Percentiles rank a stretch among this genome's conserved stretches.
Conservation (phyloP, 2,113 vertebrate genomes). For the Hemicordylus capensis region DNA sequence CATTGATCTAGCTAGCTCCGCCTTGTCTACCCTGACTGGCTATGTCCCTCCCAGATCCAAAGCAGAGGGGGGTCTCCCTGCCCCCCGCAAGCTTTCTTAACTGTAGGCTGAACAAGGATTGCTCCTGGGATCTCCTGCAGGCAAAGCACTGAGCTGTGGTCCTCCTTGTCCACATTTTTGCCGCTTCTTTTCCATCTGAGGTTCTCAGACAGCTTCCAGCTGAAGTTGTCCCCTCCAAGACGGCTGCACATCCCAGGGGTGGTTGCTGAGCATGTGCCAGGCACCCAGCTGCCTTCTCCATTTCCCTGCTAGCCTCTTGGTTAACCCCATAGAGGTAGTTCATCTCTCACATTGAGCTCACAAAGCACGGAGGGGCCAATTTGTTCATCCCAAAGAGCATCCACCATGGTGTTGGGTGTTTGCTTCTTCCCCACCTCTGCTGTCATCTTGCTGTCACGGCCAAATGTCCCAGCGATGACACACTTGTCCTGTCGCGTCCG, state of each 20-base stretch:
- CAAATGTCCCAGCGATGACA: slow-evolving; percentile 44
- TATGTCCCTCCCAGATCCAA: no score
- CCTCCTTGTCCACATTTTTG: no score
- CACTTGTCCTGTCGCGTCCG: slow-evolving; percentile 11
- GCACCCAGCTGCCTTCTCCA: neutral
- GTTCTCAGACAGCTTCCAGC: no score
- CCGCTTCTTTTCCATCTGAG: neutral
- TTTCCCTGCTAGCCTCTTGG: neutral
- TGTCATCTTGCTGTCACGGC: slow-evolving; percentile 3
- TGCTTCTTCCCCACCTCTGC: neutral
- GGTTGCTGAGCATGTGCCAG: neutral
- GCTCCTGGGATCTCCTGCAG: no score
- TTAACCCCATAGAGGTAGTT: neutral
- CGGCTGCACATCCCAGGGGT: neutral
- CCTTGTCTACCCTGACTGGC: no score
- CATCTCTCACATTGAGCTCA: neutral
- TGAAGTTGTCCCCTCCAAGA: no score
- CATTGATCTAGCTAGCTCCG: no score
- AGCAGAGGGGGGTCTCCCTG: no score
- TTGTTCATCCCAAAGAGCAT: fast-evolving
- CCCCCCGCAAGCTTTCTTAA: no score
- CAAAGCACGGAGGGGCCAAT: neutral
- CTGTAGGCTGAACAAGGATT: no score
- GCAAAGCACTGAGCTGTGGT: no score
- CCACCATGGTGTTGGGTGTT: fast-evolving